These are phyloP conservation scores for Patella caerulea DNA, from an alignment of 2,888 invertebrate genomes.

Conservation along the genomic window DNA sequence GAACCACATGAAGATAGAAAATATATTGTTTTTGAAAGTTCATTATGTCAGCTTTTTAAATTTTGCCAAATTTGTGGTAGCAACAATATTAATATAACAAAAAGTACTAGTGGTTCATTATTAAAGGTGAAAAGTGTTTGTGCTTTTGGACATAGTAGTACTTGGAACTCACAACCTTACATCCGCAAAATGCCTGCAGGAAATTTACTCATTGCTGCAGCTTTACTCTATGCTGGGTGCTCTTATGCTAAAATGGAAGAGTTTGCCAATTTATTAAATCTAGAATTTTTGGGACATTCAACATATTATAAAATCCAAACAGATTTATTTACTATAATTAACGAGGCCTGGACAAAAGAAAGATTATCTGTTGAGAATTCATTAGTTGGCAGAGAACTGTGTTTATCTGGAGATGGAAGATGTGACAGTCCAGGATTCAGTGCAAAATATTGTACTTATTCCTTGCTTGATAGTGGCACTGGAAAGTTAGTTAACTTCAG, in stretches of 20 bases:
- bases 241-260: no score
- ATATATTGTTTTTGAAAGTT: conserved; percentile 2
- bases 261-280: no score
- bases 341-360: no score
- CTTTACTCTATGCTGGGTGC: not conserved
- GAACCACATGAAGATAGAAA: not conserved
- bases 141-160: not conserved
- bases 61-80: not conserved
- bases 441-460: not conserved
- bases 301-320: no score
- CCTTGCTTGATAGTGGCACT: no score
- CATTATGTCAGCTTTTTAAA: not conserved
- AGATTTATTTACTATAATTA: no score
- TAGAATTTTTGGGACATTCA: no score
- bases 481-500: no score
- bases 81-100: not conserved
- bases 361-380: no score
- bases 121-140: not conserved
- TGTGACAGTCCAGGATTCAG: no score
- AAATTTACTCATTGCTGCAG: not conserved
- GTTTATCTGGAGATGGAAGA: no score
- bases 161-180: not conserved
- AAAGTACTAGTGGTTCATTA: not conserved
- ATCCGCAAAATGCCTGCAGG: not conserved
- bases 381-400: no score